phyloP scores from a whole-genome alignment of 2,888 invertebrate species.

The Rotaria macrura region DNA sequence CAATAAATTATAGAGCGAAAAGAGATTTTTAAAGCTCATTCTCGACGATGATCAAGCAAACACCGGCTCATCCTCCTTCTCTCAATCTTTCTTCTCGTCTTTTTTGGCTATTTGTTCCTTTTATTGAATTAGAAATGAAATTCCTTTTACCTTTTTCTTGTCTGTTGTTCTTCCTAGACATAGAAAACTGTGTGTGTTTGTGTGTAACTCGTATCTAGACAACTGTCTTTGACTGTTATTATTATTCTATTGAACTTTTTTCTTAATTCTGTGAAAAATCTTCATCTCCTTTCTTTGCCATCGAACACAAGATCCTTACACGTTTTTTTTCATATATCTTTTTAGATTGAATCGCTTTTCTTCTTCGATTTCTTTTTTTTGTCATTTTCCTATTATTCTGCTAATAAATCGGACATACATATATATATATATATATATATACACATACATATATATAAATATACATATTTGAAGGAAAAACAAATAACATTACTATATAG shows the following conservation, averaged over 20 bases:
- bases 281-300: background rate
- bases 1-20: background rate
- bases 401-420: background rate
- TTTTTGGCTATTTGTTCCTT: background rate
- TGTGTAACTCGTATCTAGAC: background rate
- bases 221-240: background rate
- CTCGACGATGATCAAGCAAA: slow-evolving; percentile 3
- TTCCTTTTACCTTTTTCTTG: background rate
- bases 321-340: background rate
- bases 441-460: background rate
- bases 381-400: slow-evolving; percentile 8
- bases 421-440: background rate
- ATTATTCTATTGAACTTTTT: background rate
- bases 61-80: background rate
- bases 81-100: background rate
- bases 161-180: slow-evolving; percentile 6
- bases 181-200: background rate
- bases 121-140: background rate
- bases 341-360: background rate
- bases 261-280: background rate
- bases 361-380: background rate
- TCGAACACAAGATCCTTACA: background rate
- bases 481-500: background rate
- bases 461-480: background rate
- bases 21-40: background rate